Evolutionary conservation across 2,888 invertebrate genomes (phyloP), one percentile per base, ranked within the genome.

Genomic region (Bugula neritina): DNA sequence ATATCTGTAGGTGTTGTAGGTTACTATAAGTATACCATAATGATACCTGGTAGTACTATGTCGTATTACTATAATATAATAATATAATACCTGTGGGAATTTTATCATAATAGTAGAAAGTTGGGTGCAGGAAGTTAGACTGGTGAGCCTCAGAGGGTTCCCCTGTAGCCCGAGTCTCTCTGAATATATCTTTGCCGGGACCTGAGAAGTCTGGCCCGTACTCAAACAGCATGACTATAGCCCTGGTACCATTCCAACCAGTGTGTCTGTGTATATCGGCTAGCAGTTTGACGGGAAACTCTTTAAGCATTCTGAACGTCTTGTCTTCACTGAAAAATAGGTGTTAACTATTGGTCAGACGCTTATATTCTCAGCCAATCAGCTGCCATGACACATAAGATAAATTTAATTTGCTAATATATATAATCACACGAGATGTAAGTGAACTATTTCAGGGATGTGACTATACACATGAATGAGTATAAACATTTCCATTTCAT

Each of bases 101-200:
- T 1, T 73, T 72, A 1, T 80, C 77, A 75, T 84, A 86, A 74
- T 82, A 84, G 77, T 86, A 86, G 54, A 86, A 75, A 1, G 84
- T 84, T 1, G 86, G 86, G 75, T 86, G 86, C 0, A 86, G 79
- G 76, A 86, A 86, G 78, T 86, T 86, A 54, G 85, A 85, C 13
- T 75, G 71, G 74, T 85, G 83, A 10, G 84, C 86, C 54, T 82
- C 81, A 1, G 79, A 74, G 1, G 83, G 81, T 43, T 83, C 82
- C 1, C 82, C 84, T 0, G 80, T 82, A 0, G 85, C 85, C 69
- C 86, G 73, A 74, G 82, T 80, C 10, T 76, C 54, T 21, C 83
- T 76, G 78, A 86, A 86, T 29, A 84, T 81, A 76, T 86, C 86
- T 55, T 81, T 79, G 23, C 81, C 83, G 3, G 83, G 81, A 0